These are phyloP conservation scores for Planococcus citri DNA, from an alignment of 1,140 invertebrate genomes.

Conservation along the genomic window DNA sequence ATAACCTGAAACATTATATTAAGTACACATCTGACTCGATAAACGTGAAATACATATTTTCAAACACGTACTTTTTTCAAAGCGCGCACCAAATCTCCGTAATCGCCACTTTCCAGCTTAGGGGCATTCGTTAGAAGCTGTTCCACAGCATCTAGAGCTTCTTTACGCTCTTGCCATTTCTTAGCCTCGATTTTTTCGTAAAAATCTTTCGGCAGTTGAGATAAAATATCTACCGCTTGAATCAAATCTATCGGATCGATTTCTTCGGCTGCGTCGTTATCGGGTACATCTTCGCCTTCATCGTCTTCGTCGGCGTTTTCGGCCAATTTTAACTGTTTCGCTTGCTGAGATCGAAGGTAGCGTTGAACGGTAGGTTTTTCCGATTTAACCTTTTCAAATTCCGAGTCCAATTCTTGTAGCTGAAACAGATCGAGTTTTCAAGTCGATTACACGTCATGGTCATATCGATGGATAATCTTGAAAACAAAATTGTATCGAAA, in stretches of 20 bases:
- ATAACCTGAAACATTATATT: conserved; percentile 45
- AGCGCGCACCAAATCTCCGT: conserved; percentile 72
- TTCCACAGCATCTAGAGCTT: conserved; percentile 71
- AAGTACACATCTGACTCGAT: conserved; percentile 5
- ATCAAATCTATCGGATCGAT: conserved; percentile 84
- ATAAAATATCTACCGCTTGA: conserved; percentile 83
- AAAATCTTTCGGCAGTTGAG: conserved; percentile 89
- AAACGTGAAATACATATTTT: not conserved
- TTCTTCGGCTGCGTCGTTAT: conserved; percentile 47
- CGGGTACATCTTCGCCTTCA: conserved; percentile 38
- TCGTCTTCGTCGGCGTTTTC: conserved; percentile 39
- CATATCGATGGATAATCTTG: not conserved
- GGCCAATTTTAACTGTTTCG: conserved; percentile 50
- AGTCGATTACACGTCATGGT: not conserved
- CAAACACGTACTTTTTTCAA: conserved; percentile 69
- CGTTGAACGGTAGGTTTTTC: conserved; percentile 60
- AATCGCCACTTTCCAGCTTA: conserved; percentile 82
- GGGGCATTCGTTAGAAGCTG: conserved; percentile 63
- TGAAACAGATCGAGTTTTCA: conserved; percentile 34
- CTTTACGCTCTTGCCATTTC: conserved; percentile 95
- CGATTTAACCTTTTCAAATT: conserved; percentile 65
- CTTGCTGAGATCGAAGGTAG: conserved; percentile 80
- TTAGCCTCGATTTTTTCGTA: conserved; percentile 90
- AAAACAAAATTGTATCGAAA: not conserved
- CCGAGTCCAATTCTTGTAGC: conserved; percentile 72